These are phyloP conservation scores for Drosophila tsacasi DNA, from an alignment of 1,140 invertebrate species.

Conservation along the genomic window DNA sequence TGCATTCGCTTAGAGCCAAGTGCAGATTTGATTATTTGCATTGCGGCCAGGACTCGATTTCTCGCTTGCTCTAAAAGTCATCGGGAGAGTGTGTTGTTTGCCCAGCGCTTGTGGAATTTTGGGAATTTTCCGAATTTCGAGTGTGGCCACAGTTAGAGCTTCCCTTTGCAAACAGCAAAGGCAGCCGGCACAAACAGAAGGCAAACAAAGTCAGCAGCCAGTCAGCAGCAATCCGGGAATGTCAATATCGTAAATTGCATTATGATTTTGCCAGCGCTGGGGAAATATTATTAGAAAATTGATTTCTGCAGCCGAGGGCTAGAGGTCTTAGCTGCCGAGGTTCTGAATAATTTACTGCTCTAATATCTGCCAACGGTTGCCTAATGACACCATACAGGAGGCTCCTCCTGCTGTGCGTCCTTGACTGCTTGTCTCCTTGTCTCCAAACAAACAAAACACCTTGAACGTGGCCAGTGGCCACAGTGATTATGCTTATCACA, in stretches of 20 bases:
- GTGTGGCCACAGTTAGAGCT: conserved; percentile 26
- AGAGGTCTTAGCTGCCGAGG: background rate
- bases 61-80: conserved; percentile 43
- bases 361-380: conserved; percentile 60
- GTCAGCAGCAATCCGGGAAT: conserved; percentile 38
- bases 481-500: conserved; percentile 12
- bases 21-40: conserved; percentile 60
- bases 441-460: conserved; percentile 38
- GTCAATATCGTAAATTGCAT: conserved; percentile 60
- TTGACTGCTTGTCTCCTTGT: background rate
- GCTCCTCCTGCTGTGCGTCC: background rate
- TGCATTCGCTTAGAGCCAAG: conserved; percentile 42
- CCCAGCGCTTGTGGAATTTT: conserved; percentile 43
- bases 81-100: conserved; percentile 41
- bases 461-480: conserved; percentile 5
- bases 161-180: conserved; percentile 26
- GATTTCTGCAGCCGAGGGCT: conserved; percentile 2
- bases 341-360: conserved; percentile 68
- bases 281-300: conserved; percentile 43
- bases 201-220: conserved; percentile 50
- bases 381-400: conserved; percentile 54
- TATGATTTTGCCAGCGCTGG: conserved; percentile 31
- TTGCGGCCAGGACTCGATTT: conserved; percentile 30
- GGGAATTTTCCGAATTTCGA: conserved; percentile 15
- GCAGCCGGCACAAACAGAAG: conserved; percentile 28